Conservation (phyloP, 2,113 vertebrate species). For the Tupaia tana region DNA sequence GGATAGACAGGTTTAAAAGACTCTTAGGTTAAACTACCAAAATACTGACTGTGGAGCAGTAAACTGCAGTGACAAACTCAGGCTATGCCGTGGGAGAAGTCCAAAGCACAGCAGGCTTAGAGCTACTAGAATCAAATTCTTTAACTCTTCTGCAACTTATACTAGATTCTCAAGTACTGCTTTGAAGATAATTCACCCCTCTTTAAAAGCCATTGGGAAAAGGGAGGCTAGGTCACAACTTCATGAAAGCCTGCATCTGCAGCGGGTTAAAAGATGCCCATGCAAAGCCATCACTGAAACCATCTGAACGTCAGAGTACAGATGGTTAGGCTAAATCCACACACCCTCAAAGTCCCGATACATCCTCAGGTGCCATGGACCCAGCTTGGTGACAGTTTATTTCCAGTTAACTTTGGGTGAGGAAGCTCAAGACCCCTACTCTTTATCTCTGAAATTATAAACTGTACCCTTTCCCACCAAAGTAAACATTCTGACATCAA, state of each 20-base stretch:
- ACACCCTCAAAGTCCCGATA: background rate
- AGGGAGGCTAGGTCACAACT: background rate
- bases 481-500: background rate
- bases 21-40: background rate
- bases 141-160: background rate
- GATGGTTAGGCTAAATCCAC: background rate
- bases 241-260: background rate
- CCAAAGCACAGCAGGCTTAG: background rate
- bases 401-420: background rate
- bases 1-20: background rate
- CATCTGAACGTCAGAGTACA: background rate
- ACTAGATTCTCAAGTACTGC: background rate
- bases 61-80: background rate
- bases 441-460: background rate
- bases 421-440: background rate
- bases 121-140: conserved; percentile 1
- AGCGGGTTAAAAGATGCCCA: background rate
- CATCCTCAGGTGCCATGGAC: background rate
- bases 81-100: background rate
- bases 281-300: background rate
- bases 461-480: background rate
- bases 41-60: background rate
- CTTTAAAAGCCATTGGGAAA: background rate
- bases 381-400: background rate
- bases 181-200: background rate